Percentiles rank a stretch among this genome's conserved stretches.
Conservation (phyloP, 2,797 vertebrate species). For the Aplochiton taeniatus region DNA sequence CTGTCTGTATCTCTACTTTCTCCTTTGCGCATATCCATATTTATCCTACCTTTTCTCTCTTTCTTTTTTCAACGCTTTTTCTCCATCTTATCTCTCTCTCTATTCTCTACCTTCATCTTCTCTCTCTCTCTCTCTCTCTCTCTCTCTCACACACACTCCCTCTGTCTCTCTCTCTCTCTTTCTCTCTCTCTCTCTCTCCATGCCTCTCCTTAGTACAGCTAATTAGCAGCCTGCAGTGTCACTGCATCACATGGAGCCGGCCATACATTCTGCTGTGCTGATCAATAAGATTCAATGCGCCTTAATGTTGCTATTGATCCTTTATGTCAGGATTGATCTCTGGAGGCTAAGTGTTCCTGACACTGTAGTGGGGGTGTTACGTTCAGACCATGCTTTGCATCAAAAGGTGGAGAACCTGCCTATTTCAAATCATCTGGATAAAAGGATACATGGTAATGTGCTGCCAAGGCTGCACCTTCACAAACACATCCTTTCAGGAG, state of each 20-base stretch:
- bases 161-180: background rate
- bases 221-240: background rate
- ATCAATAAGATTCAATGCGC: background rate
- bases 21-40: conserved; percentile 12
- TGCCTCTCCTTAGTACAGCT: background rate
- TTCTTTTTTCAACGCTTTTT: background rate
- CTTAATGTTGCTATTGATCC: background rate
- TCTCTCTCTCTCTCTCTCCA: too few species aligned
- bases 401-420: background rate
- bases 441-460: too few species aligned
- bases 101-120: too few species aligned
- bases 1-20: background rate
- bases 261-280: background rate
- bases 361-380: background rate
- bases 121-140: background rate
- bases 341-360: background rate
- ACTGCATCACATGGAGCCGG: background rate
- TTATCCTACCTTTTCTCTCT: background rate
- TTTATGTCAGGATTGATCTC: background rate
- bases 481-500: too few species aligned
- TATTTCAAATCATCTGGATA: too few species aligned
- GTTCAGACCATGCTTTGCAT: background rate
- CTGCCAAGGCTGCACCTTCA: too few species aligned
- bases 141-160: background rate
- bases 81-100: background rate